These are phyloP conservation scores for Tylochromis polylepis DNA, from an alignment of 2,113 vertebrate genomes.

Conservation along the genomic window DNA sequence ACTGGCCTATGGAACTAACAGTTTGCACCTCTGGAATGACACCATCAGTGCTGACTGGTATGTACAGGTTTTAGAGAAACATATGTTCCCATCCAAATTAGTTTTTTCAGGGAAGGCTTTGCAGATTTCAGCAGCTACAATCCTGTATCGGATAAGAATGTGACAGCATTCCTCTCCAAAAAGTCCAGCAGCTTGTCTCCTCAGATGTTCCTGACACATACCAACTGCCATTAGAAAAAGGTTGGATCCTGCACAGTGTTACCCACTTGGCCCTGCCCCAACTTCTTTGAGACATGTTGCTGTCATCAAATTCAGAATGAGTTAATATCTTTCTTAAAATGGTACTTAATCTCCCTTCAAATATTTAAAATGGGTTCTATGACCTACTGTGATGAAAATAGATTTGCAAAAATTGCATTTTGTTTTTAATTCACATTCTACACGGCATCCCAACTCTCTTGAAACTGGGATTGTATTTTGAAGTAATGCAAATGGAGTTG, in stretches of 20 bases:
- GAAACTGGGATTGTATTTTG: neutral
- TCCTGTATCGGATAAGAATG: neutral
- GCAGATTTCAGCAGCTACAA: neutral
- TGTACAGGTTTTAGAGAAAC: neutral
- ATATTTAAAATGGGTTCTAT: neutral
- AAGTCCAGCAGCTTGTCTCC: neutral
- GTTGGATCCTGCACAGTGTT: neutral
- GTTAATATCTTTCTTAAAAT: neutral
- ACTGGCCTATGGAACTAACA: neutral
- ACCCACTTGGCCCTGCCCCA: neutral
- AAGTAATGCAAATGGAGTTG: neutral
- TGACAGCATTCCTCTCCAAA: neutral
- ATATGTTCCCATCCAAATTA: neutral
- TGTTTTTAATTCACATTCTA: neutral
- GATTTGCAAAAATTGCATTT: neutral
- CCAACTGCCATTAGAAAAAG: neutral
- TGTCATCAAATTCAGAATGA: neutral
- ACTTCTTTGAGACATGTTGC: neutral
- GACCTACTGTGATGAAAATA: neutral
- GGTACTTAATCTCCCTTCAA: neutral
- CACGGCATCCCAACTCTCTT: neutral
- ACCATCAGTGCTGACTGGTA: neutral
- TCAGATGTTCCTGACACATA: neutral
- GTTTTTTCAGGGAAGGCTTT: neutral
- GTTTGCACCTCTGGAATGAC: neutral